Percentiles rank a stretch among this genome's conserved stretches.
These are phyloP conservation scores for Euplagia quadripunctaria DNA, from an alignment of 2,888 invertebrate species.

Conservation along the genomic window DNA sequence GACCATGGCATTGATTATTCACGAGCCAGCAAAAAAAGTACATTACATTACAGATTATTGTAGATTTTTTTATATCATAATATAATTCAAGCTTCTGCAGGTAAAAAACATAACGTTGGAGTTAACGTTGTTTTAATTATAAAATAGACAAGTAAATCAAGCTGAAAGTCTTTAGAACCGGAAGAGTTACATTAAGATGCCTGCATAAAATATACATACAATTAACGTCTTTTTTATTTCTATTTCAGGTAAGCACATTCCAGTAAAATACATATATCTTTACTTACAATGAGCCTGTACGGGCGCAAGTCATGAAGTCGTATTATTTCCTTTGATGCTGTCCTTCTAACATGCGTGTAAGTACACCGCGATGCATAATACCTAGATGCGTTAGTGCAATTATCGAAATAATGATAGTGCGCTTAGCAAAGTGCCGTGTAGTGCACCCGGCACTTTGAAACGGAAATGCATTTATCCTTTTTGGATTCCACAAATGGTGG, in stretches of 20 bases:
- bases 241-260: slow-evolving; percentile 25
- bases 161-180: no score
- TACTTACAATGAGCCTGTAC: slow-evolving; percentile 13
- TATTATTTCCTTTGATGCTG: slow-evolving; percentile 40
- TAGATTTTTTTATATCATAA: no score
- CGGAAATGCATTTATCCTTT: background rate
- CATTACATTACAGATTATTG: no score
- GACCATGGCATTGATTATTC: no score
- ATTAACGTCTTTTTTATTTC: slow-evolving; percentile 15
- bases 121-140: background rate
- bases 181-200: background rate
- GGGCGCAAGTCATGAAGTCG: slow-evolving; percentile 22
- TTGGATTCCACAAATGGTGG: background rate
- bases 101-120: no score
- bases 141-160: background rate
- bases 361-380: slow-evolving; percentile 33
- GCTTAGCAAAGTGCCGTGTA: slow-evolving; percentile 7
- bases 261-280: slow-evolving; percentile 16
- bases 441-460: background rate
- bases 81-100: no score
- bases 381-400: slow-evolving; percentile 36
- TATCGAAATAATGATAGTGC: slow-evolving; percentile 21
- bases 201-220: slow-evolving; percentile 12
- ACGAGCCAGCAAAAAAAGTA: no score
- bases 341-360: slow-evolving; percentile 42